These are phyloP conservation scores for Drosophila littoralis DNA, from an alignment of 1,140 invertebrate species.

Conservation along the genomic window DNA sequence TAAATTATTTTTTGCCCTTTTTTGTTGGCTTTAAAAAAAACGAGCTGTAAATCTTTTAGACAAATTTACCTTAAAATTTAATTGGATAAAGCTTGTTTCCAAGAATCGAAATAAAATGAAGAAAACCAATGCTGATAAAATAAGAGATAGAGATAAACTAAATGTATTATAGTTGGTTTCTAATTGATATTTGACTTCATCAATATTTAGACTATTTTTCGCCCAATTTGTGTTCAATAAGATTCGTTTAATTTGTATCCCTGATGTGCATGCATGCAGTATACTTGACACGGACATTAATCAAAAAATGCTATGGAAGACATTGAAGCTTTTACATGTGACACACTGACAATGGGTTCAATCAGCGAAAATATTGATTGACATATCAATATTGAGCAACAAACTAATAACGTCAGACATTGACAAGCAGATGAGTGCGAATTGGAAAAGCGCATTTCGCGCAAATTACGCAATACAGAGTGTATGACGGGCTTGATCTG, in stretches of 20 bases:
- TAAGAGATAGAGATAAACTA: no score
- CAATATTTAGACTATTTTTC: constrained; percentile 3
- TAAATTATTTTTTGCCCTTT: neutral
- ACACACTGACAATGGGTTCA: constrained; percentile 58
- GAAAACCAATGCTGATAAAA: no score
- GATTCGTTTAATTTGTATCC: constrained; percentile 19
- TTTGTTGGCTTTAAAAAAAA: no score
- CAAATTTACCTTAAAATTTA: no score
- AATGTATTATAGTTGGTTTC: no score
- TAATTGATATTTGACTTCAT: neutral
- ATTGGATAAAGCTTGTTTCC: no score
- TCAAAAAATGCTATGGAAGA: constrained; percentile 27
- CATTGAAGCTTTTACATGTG: constrained; percentile 50
- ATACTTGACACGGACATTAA: constrained; percentile 28
- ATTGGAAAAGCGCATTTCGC: constrained; percentile 58
- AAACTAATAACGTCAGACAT: neutral
- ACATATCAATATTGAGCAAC: constrained; percentile 57
- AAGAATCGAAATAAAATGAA: no score
- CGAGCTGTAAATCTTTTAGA: no score
- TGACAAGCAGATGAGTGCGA: constrained; percentile 52
- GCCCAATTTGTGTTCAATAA: constrained; percentile 10
- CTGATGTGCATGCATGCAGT: neutral
- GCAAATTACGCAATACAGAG: constrained; percentile 28
- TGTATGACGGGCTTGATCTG: neutral
- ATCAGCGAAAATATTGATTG: constrained; percentile 73